These are phyloP conservation scores for Sorex araneus DNA, from an alignment of 2,113 vertebrate species.

Conservation along the genomic window DNA sequence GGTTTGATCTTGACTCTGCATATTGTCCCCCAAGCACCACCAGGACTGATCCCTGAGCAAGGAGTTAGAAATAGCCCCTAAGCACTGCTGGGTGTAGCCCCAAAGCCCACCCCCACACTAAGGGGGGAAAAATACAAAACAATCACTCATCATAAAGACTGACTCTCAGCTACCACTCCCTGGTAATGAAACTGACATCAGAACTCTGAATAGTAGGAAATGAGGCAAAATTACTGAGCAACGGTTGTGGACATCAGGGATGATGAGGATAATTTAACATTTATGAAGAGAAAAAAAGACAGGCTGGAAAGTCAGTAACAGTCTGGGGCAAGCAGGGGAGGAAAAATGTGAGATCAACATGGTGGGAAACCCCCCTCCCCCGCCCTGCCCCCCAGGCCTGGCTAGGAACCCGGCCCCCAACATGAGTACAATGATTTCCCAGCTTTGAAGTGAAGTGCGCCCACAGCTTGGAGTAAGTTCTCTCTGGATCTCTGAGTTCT, in stretches of 20 bases:
- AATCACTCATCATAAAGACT: not conserved
- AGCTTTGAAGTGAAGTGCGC: not conserved
- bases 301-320: not conserved
- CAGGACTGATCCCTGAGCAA: too few species aligned
- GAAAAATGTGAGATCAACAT: not conserved
- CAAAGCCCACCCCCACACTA: too few species aligned
- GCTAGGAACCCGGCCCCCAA: not conserved
- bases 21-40: too few species aligned
- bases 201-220: not conserved
- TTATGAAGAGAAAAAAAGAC: not conserved
- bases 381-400: not conserved
- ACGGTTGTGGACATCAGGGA: not conserved
- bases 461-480: not conserved
- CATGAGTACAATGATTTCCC: constrained; percentile 9
- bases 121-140: not conserved
- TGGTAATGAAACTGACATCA: not conserved
- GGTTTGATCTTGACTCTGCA: too few species aligned
- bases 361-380: too few species aligned
- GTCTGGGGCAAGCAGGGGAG: not conserved
- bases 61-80: too few species aligned
- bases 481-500: constrained; percentile 48
- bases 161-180: not conserved
- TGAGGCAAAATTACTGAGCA: not conserved
- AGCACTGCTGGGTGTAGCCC: too few species aligned
- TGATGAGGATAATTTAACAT: not conserved